Evolutionary conservation across 1,140 invertebrate genomes (phyloP).

Genomic region (Calephelis virginiensis): DNA sequence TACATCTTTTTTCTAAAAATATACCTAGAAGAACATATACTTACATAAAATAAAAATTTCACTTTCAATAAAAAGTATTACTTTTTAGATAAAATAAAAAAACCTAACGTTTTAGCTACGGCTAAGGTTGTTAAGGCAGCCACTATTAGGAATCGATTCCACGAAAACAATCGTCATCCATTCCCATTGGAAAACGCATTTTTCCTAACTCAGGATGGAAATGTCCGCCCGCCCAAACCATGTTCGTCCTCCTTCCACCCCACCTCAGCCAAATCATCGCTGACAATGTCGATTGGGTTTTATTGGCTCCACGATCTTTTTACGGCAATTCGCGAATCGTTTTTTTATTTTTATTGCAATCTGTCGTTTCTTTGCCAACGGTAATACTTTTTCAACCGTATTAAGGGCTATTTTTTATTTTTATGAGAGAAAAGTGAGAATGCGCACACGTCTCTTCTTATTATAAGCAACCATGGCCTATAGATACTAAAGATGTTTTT

Average conservation of each 20-base stretch:
- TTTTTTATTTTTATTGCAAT: constrained; percentile 47
- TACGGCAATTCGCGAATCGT: constrained; percentile 68
- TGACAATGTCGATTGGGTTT: constrained; percentile 67
- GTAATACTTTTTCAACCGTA: no score
- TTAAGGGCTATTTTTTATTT: no score
- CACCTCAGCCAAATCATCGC: constrained; percentile 55
- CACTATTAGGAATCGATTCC: constrained; percentile 24
- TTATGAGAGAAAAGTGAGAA: no score
- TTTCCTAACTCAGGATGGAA: constrained; percentile 54
- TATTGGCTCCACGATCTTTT: constrained; percentile 70
- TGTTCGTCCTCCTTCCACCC: constrained; percentile 38
- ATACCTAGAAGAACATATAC: no score
- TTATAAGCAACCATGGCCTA: no score
- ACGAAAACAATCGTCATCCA: constrained; percentile 61
- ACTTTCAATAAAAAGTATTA: no score
- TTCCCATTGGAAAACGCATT: constrained; percentile 40
- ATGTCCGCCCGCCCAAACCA: constrained; percentile 69
- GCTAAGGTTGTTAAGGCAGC: not conserved
- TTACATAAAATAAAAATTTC: no score
- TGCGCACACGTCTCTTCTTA: no score
- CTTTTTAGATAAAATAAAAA: constrained; percentile 1
- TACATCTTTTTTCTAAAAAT: no score
- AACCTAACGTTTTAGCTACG: not conserved
- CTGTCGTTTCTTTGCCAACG: constrained; percentile 1
- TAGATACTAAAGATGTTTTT: no score